Conservation (phyloP, 2,113 vertebrate species). For the Crocuta crocuta region DNA sequence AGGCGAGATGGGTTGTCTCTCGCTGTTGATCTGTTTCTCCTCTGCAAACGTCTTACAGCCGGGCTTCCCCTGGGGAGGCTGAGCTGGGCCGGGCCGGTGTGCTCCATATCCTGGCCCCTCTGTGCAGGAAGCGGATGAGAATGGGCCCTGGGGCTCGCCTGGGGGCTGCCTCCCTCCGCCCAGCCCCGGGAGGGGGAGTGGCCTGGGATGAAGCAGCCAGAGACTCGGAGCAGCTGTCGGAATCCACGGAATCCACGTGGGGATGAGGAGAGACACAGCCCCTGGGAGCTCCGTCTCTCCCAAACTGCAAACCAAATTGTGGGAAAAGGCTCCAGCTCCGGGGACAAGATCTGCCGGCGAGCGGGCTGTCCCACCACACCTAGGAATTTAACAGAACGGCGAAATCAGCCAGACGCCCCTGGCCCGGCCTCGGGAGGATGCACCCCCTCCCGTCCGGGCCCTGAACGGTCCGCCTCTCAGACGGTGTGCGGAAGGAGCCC, state of each 20-base stretch:
- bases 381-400: background rate
- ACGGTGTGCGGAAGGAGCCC: fast-evolving
- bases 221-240: fast-evolving
- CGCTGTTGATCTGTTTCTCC: too few species aligned
- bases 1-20: background rate
- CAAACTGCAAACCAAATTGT: background rate
- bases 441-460: fast-evolving
- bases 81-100: too few species aligned
- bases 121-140: background rate
- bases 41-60: too few species aligned
- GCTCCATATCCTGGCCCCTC: background rate
- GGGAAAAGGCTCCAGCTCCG: background rate
- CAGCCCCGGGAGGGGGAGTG: background rate
- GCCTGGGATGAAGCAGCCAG: background rate
- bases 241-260: too few species aligned
- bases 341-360: background rate
- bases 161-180: too few species aligned
- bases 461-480: fast-evolving
- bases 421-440: fast-evolving
- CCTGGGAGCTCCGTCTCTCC: too few species aligned
- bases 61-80: background rate
- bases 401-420: too few species aligned
- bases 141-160: background rate
- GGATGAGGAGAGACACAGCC: background rate
- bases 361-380: fast-evolving